Evolutionary conservation across 2,113 vertebrate species (phyloP).

Genomic region (Labeo catla): DNA sequence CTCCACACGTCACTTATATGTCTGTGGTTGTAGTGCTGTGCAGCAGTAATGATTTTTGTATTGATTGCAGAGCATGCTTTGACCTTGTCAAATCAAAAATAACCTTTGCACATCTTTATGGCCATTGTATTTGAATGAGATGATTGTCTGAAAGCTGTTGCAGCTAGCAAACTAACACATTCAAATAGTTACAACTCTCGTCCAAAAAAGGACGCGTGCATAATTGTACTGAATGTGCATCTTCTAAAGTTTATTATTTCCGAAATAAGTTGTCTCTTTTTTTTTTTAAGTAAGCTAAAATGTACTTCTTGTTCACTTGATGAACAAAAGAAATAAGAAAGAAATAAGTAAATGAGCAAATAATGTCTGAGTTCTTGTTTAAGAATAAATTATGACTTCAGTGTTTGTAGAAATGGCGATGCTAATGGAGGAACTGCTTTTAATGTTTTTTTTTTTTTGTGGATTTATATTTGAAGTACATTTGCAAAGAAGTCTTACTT

Average conservation of each 20-base stretch:
- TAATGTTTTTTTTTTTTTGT: not conserved
- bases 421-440: not conserved
- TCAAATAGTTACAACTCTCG: not conserved
- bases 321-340: too few species aligned
- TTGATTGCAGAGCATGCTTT: conserved; percentile 22
- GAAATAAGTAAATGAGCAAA: not conserved
- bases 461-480: not conserved
- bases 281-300: not conserved
- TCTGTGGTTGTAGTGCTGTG: not conserved
- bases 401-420: not conserved
- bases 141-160: not conserved
- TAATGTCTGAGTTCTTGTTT: not conserved
- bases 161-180: not conserved
- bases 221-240: not conserved
- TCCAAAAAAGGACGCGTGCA: too few species aligned
- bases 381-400: not conserved
- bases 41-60: conserved; percentile 8
- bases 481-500: not conserved
- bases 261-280: not conserved
- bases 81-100: conserved; percentile 32
- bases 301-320: not conserved
- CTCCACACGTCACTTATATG: not conserved
- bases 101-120: conserved; percentile 21
- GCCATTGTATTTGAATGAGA: not conserved
- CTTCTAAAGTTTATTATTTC: not conserved